These are phyloP conservation scores for Poeciliopsis paucimaculata DNA, from an alignment of 2,797 vertebrate genomes.

Conservation along the genomic window DNA sequence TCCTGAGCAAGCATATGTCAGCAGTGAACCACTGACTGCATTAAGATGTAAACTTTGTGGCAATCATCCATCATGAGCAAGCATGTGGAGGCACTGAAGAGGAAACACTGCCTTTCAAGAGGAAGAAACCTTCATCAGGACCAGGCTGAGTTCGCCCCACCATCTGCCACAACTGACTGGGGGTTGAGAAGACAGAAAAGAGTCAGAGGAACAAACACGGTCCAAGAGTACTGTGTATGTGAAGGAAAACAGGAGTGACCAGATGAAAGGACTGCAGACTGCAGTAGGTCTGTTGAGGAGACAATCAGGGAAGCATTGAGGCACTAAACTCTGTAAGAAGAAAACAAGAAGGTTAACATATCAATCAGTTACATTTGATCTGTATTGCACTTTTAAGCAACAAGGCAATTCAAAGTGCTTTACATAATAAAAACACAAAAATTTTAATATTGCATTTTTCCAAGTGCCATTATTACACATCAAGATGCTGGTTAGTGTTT, in stretches of 20 bases:
- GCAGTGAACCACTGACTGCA: not conserved
- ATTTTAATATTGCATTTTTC: too few relatives aligned
- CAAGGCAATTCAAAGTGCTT: too few relatives aligned
- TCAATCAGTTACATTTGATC: too few relatives aligned
- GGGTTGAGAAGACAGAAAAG: not conserved
- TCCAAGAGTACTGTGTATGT: not conserved
- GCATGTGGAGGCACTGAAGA: not conserved
- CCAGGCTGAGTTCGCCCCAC: not conserved
- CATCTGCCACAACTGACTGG: slow-evolving; percentile 1
- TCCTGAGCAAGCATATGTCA: not conserved
- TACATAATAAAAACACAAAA: too few relatives aligned
- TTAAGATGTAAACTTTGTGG: not conserved
- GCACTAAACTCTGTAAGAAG: not conserved
- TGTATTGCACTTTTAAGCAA: too few relatives aligned
- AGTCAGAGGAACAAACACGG: not conserved
- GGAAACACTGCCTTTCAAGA: not conserved
- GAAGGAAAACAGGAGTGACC: not conserved
- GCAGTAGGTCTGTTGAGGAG: not conserved
- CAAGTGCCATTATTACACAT: too few relatives aligned
- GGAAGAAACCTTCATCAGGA: not conserved
- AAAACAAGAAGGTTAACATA: not conserved
- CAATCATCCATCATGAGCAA: not conserved
- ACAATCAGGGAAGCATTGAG: not conserved
- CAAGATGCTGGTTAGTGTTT: too few relatives aligned
- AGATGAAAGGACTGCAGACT: not conserved